Base-by-base conservation (phyloP, 2,888 invertebrate species). In the Ypsolopha sequella region DNA sequence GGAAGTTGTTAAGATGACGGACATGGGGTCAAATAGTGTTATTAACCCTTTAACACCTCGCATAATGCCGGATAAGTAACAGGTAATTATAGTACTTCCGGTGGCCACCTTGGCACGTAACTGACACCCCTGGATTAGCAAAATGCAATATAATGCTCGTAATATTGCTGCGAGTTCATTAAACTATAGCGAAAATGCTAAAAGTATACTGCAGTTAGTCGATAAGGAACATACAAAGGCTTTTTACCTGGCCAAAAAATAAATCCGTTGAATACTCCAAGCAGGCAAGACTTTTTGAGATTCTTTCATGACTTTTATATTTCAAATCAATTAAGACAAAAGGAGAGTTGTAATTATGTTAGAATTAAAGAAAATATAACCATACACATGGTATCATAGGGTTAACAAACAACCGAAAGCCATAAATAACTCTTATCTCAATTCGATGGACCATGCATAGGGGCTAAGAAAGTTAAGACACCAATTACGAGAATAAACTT, bases 1-100 rank as follows among this genome's bases (percentile, higher is more conserved):
- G 39, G 10, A 6, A 48, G 9, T 44, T 47, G 44, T 57, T 58
- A 63, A 67, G 65, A 68, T 64, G 64, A 68, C 71, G 66, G 65
- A 70, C 24, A 67, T 64, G 69, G 61, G 84, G 81, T 82, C 80
- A 82, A 82, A 73, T 68, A 70, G 73, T 80, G 81, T 77, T 81
- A 76, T 81, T 84, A 81, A 81, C 79, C 81, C 80, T 75, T 79
- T 81, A 76, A 80, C 84, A 80, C 84, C 77, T 80, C 68, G 60
- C 58, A 74, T 76, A 56, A 73, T 73, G 70, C 73, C 66, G 72
- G 76, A 80, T 82, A 78, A 68, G 76, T 79, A 80, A 80, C 81
- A 74, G 68, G 68, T 75, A 79, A 82, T 84, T 82, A 84, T 71
- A 58, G 59, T 56, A 63, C 71, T 79, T 84, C 81, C 81, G 80